Percentiles rank a stretch among this genome's conserved stretches.
phyloP scores from a whole-genome alignment of 2,797 vertebrate genomes.

The Tiaroga cobitis region DNA sequence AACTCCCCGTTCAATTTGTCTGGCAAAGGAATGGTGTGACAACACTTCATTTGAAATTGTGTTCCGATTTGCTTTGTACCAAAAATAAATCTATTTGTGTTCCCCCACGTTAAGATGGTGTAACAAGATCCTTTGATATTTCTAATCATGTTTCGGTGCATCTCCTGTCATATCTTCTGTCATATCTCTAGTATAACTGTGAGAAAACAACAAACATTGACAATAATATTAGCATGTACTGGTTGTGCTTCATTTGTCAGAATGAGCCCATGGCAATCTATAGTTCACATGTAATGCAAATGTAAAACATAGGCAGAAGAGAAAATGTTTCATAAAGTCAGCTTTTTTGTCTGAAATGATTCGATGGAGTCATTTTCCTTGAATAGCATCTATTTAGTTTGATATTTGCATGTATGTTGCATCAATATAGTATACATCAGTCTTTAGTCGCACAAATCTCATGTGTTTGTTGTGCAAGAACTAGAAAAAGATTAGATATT shows the following conservation, averaged over 20 bases:
- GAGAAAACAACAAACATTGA: not conserved
- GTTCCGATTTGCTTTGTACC: slow-evolving; percentile 6
- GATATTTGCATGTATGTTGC: not conserved
- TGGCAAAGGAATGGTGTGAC: slow-evolving; percentile 24
- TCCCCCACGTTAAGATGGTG: not conserved
- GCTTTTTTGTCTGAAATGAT: not conserved
- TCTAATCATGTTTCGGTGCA: slow-evolving; percentile 31
- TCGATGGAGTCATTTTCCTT: not conserved
- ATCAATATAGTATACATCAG: not conserved
- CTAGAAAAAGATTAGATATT: not conserved
- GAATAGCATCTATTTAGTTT: not conserved
- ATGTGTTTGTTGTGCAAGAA: not conserved
- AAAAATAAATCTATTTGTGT: slow-evolving; percentile 25
- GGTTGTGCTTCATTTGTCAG: not conserved
- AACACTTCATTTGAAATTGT: slow-evolving; percentile 33
- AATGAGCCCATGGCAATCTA: not conserved
- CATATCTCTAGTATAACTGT: not conserved
- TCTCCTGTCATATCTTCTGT: slow-evolving; percentile 19
- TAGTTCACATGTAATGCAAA: not conserved
- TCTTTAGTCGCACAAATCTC: not conserved
- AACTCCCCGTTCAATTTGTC: slow-evolving; percentile 37
- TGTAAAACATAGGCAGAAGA: not conserved
- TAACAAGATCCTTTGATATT: slow-evolving; percentile 43
- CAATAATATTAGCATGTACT: not conserved
- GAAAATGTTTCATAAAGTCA: not conserved